These are phyloP conservation scores for Acanthiza pusilla DNA, from an alignment of 2,797 vertebrate species.

Conservation along the genomic window DNA sequence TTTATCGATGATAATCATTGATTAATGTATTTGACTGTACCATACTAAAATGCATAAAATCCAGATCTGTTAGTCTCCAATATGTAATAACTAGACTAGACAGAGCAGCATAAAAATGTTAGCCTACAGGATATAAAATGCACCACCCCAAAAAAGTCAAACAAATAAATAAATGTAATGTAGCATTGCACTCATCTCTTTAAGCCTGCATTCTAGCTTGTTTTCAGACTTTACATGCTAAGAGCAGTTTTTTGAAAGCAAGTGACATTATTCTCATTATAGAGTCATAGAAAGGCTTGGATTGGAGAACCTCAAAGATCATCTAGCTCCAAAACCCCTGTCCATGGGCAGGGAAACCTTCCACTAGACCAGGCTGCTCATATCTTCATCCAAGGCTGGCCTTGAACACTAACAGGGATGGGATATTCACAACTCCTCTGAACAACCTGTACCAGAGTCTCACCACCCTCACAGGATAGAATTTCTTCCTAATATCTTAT, in stretches of 20 bases:
- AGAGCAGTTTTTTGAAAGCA: constrained; percentile 18
- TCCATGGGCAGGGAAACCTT: background rate
- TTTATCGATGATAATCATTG: background rate
- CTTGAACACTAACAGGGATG: background rate
- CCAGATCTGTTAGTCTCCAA: background rate
- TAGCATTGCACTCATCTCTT: background rate
- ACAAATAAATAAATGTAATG: background rate
- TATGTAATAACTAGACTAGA: background rate
- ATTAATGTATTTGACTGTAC: background rate
- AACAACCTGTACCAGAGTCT: background rate
- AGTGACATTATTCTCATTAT: background rate
- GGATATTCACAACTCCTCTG: background rate
- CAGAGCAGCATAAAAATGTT: background rate
- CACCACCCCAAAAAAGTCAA: background rate
- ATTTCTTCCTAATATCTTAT: background rate
- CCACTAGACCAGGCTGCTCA: background rate
- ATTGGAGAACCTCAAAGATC: background rate
- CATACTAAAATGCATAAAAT: background rate
- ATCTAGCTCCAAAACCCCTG: background rate
- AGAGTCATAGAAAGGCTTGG: background rate
- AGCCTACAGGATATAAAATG: background rate
- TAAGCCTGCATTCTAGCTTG: background rate
- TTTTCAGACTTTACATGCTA: constrained; percentile 4
- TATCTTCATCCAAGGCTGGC: no score
- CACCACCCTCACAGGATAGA: background rate